Evolutionary conservation across 2,113 vertebrate genomes (phyloP).

Genomic region (Pimephales promelas): DNA sequence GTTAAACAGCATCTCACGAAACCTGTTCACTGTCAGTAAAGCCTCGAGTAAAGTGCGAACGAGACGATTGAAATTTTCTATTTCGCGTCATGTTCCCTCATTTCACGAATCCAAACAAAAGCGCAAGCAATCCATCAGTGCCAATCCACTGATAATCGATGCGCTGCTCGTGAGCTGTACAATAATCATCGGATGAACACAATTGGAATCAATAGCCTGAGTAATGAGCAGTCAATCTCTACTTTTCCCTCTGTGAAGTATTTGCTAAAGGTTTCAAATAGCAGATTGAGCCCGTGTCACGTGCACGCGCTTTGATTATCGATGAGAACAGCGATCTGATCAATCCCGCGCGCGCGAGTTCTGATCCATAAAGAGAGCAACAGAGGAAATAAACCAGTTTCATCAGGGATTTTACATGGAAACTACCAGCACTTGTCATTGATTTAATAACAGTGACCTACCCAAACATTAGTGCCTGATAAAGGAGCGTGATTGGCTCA

Average conservation of each 20-base stretch:
- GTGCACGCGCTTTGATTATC: slow-evolving; percentile 28
- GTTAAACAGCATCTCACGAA: not conserved
- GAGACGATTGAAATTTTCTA: too few species aligned
- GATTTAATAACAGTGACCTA: not conserved
- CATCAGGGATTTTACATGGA: not conserved
- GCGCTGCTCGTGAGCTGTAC: not conserved
- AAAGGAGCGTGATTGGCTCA: too few species aligned
- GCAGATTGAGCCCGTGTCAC: not conserved
- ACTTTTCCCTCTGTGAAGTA: not conserved
- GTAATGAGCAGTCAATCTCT: slow-evolving; percentile 9
- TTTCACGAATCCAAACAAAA: not conserved
- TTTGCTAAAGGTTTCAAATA: not conserved
- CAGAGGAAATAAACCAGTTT: not conserved
- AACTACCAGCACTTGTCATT: not conserved
- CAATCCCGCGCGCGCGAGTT: not conserved
- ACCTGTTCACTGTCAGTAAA: not conserved
- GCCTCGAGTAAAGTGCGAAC: not conserved
- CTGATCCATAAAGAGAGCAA: not conserved
- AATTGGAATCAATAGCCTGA: slow-evolving; percentile 2
- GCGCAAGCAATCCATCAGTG: not conserved
- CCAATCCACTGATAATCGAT: not conserved
- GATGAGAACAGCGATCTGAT: slow-evolving; percentile 13
- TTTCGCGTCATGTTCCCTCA: not conserved
- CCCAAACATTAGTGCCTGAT: not conserved
- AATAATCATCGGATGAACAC: not conserved